phyloP scores from a whole-genome alignment of 1,140 invertebrate species.

The Telenomus remus region DNA sequence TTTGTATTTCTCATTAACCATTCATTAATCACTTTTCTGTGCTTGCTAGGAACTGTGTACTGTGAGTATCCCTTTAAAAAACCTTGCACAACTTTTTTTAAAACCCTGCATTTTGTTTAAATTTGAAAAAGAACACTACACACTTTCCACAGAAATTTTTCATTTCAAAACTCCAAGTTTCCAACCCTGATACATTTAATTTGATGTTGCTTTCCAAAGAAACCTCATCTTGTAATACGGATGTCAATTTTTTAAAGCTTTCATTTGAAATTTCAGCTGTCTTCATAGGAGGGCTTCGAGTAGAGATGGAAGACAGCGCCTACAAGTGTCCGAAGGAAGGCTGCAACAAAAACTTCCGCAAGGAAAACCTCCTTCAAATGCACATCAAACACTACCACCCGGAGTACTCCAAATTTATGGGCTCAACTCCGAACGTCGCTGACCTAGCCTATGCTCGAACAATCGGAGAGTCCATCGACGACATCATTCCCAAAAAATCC shows the following conservation, averaged over 20 bases:
- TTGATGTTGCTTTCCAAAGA: not conserved
- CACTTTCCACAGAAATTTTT: too few relatives aligned
- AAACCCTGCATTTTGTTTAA: too few relatives aligned
- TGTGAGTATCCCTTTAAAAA: conserved; percentile 58
- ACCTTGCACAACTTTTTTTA: too few relatives aligned
- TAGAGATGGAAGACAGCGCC: conserved; percentile 82
- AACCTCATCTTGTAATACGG: too few relatives aligned
- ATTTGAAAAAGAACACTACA: too few relatives aligned
- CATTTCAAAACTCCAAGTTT: too few relatives aligned
- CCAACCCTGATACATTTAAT: conserved; percentile 2
- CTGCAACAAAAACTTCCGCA: conserved; percentile 91
- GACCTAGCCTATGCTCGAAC: conserved; percentile 88
- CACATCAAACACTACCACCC: conserved; percentile 94
- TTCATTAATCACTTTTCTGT: conserved; percentile 19
- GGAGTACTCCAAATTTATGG: conserved; percentile 84
- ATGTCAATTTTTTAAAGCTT: too few relatives aligned
- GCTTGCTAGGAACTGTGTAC: conserved; percentile 62
- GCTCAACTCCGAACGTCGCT: conserved; percentile 87
- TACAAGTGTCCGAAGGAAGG: conserved; percentile 87
- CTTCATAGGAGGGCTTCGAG: conserved; percentile 81
- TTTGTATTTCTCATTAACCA: not conserved
- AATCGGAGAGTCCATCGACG: conserved; percentile 77
- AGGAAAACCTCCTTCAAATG: conserved; percentile 91
- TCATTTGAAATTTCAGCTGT: conserved; percentile 68
- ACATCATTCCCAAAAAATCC: conserved; percentile 73